Percentiles rank a stretch among this genome's conserved stretches.
Evolutionary conservation across 2,113 vertebrate species (phyloP).

Genomic region (Willisornis vidua): DNA sequence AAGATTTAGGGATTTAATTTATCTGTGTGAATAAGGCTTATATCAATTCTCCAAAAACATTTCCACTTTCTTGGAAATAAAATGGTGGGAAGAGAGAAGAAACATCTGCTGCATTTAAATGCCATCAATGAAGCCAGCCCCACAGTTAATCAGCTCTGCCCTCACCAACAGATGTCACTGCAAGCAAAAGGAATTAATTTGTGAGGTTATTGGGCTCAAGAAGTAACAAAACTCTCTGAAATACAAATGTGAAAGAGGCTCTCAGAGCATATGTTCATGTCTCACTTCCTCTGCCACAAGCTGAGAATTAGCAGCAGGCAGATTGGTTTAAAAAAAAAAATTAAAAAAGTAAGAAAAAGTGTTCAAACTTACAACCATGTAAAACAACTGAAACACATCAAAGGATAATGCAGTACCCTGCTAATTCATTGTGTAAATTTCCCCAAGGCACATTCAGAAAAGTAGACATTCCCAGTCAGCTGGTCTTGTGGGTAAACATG

Average conservation of each 20-base stretch:
- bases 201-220: neutral
- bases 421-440: neutral
- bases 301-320: conserved; percentile 56
- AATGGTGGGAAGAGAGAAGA: neutral
- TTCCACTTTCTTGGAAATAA: conserved; percentile 9
- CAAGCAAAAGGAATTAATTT: conserved; percentile 50
- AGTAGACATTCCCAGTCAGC: neutral
- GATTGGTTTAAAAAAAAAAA: neutral
- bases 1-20: neutral
- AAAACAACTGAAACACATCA: conserved; percentile 3
- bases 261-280: conserved; percentile 29
- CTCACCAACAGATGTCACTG: conserved; percentile 58
- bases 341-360: neutral
- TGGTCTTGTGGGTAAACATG: neutral
- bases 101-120: neutral
- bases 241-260: conserved; percentile 3
- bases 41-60: neutral
- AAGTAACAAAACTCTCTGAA: neutral
- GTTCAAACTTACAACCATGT: neutral
- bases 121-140: neutral
- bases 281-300: conserved; percentile 25
- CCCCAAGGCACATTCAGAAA: neutral
- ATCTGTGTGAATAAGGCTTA: neutral
- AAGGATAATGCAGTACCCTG: neutral
- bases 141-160: neutral